Evolutionary conservation across 2,113 vertebrate species (phyloP).

Genomic region (Pao palembangensis): DNA sequence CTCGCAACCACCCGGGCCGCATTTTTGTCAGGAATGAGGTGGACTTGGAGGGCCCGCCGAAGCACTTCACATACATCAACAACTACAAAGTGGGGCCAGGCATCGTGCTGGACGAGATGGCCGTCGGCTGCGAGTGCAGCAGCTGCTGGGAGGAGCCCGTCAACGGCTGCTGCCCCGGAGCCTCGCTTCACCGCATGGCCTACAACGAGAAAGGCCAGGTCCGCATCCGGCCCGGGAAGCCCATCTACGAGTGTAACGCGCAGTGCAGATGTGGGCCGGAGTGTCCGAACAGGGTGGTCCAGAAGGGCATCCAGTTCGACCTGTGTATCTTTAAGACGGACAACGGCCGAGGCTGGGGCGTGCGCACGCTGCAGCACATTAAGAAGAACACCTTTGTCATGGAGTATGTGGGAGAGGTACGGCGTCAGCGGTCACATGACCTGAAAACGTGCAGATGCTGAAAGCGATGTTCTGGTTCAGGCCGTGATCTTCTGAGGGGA

Average conservation of each 20-base stretch:
- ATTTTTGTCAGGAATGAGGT: slow-evolving; percentile 85
- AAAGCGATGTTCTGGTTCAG: too few relatives aligned
- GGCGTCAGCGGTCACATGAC: slow-evolving; percentile 2
- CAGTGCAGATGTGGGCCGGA: slow-evolving; percentile 80
- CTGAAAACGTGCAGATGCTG: too few relatives aligned
- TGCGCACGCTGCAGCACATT: slow-evolving; percentile 85
- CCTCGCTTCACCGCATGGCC: slow-evolving; percentile 80
- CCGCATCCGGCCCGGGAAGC: slow-evolving; percentile 78
- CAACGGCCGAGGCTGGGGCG: slow-evolving; percentile 89
- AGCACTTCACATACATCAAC: slow-evolving; percentile 86
- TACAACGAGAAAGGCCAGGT: slow-evolving; percentile 85
- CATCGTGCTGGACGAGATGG: slow-evolving; percentile 76
- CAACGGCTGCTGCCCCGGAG: slow-evolving; percentile 84
- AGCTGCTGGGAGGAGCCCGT: slow-evolving; percentile 77
- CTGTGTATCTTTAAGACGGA: slow-evolving; percentile 89
- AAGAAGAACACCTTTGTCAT: slow-evolving; percentile 90
- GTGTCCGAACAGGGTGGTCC: slow-evolving; percentile 88
- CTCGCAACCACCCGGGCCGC: slow-evolving; percentile 80
- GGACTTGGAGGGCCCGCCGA: slow-evolving; percentile 85
- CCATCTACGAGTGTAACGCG: slow-evolving; percentile 91
- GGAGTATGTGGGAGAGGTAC: slow-evolving; percentile 95
- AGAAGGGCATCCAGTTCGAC: slow-evolving; percentile 86
- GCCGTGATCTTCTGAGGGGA: too few relatives aligned
- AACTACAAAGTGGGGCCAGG: slow-evolving; percentile 84
- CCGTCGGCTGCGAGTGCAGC: slow-evolving; percentile 82